Base-by-base conservation (phyloP, 1,140 invertebrate species). In the Orchesella cincta region DNA sequence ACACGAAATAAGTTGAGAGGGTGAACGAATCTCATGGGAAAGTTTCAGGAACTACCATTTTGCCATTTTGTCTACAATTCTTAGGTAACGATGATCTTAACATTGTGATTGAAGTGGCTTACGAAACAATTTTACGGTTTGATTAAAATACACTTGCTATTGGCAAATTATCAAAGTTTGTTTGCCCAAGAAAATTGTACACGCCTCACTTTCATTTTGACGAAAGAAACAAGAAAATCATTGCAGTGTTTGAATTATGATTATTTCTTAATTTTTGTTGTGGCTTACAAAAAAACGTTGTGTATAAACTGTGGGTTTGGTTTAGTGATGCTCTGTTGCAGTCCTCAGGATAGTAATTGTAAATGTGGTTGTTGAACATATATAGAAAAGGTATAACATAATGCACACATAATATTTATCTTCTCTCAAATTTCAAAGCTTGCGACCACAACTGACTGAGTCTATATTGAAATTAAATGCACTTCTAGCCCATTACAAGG, bases 21-120 rank as follows among this genome's bases (percentile, higher is more conserved):
- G 62, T 67, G 62, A 67, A 67, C 31, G 62, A 67, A 67, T 67
- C 31, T 67, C 12, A 67, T 67, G 62, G 31, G 62, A 67, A 67
- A 67, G 62, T 67, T 31, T 67, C 26, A 31, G 62, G 26, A 67
- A 67, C 62, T 31, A 8, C 62, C 8, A 67, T 29, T 23, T 67
- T 67, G 12, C 5, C 8, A 57, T 57, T 57, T 16, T n/a, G 8
- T 57, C 26, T 14, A 26, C 26, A 57, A 16, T 14, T 57, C 23
- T n/a, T 26, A 8, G n/a, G 54, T 57, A 26, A 46, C 26, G 8
- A 57, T 57, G 54, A 57, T 57, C 14, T 14, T 57, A 57, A 57
- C 54, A 57, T 57, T 14, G 18, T 46, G 39, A 46, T 18, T 46
- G 5, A 46, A 46, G 39, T 8, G 5, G 18, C 39, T 46, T 46